Percentiles rank a stretch among this genome's conserved stretches.
Evolutionary conservation across 2,113 vertebrate species (phyloP).

Genomic region (Poeciliopsis occidentalis): DNA sequence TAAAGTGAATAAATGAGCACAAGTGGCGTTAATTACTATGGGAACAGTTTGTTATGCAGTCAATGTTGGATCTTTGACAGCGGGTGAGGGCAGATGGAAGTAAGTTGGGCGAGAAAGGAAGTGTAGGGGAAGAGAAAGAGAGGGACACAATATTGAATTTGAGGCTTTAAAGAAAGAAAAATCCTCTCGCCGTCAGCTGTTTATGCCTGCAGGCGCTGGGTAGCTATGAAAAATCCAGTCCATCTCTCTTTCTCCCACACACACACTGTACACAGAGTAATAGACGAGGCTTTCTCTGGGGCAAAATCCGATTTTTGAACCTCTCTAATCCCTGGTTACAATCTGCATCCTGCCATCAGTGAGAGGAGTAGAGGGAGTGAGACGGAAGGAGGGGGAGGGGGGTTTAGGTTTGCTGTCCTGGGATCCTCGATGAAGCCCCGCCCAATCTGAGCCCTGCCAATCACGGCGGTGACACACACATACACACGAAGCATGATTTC

Average conservation of each 20-base stretch:
- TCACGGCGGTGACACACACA: constrained; percentile 41
- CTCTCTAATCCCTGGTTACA: constrained; percentile 91
- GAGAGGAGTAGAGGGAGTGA: constrained; percentile 47
- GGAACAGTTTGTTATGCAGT: constrained; percentile 26
- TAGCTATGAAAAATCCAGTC: constrained; percentile 84
- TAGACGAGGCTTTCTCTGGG: constrained; percentile 83
- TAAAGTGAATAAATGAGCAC: constrained; percentile 20
- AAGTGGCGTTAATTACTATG: constrained; percentile 1
- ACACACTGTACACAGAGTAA: constrained; percentile 46
- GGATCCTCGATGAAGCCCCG: constrained; percentile 59
- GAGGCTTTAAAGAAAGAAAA: constrained; percentile 63
- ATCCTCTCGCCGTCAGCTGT: constrained; percentile 60
- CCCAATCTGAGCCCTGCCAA: constrained; percentile 57
- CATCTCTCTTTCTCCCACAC: constrained; percentile 41
- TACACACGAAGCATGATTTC: constrained; percentile 60
- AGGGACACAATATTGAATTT: constrained; percentile 67
- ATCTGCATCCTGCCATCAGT: constrained; percentile 89
- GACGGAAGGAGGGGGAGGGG: not conserved
- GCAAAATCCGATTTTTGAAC: constrained; percentile 94
- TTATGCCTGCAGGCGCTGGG: constrained; percentile 72
- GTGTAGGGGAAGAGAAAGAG: not conserved
- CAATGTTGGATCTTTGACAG: constrained; percentile 20
- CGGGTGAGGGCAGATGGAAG: constrained; percentile 3
- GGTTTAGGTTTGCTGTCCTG: constrained; percentile 53
- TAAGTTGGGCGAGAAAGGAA: constrained; percentile 6